These are phyloP conservation scores for Actias luna DNA, from an alignment of 2,888 invertebrate genomes.

Conservation along the genomic window DNA sequence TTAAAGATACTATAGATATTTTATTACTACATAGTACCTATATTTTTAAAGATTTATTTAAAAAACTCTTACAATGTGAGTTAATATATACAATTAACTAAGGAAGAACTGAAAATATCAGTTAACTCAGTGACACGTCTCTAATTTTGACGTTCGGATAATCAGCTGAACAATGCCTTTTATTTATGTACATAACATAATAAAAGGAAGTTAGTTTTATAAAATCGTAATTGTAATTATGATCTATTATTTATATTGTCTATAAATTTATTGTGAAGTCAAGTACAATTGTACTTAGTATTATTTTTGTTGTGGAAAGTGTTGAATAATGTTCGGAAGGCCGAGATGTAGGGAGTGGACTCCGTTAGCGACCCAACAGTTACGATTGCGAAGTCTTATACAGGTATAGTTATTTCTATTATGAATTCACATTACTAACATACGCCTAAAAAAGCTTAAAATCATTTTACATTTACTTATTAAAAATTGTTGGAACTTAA, in stretches of 20 bases:
- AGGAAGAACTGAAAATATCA: no score
- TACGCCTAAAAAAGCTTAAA: background rate
- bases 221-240: background rate
- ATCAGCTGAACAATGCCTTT: conserved; percentile 56
- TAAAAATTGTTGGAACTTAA: no score
- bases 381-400: conserved; percentile 89
- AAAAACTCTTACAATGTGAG: no score
- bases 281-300: conserved; percentile 15
- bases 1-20: no score
- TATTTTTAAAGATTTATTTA: no score
- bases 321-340: conserved; percentile 76
- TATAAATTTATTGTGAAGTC: background rate
- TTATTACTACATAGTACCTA: no score
- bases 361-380: conserved; percentile 92
- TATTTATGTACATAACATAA: conserved; percentile 42
- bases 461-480: background rate
- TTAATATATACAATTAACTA: no score
- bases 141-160: conserved; percentile 32
- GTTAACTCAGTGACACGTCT: no score
- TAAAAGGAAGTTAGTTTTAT: conserved; percentile 24
- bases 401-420: conserved; percentile 75
- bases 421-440: background rate
- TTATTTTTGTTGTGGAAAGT: conserved; percentile 31
- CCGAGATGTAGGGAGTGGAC: conserved; percentile 90
- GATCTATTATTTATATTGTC: background rate